A percentile compares a stretch with the other conserved stretches of the same genome.
Conservation (phyloP, 2,797 vertebrate genomes). For the Acanthornis magna region DNA sequence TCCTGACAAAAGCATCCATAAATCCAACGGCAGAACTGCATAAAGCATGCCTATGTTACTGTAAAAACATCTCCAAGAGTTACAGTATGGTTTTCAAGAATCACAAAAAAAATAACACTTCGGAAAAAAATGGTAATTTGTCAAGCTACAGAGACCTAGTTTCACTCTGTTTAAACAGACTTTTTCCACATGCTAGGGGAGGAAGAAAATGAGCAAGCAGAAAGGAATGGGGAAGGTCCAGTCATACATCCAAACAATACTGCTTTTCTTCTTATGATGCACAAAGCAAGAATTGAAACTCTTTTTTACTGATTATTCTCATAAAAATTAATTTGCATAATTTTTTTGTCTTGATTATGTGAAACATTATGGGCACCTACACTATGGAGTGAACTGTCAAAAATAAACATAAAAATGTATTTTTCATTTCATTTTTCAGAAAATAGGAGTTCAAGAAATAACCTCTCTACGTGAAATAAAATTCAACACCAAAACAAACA, state of each 20-base stretch:
- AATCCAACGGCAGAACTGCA: constrained; percentile 42
- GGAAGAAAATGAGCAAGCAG: constrained; percentile 68
- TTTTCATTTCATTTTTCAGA: neutral
- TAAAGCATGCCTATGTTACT: constrained; percentile 47
- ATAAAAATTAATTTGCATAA: constrained; percentile 29
- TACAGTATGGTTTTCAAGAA: constrained; percentile 65
- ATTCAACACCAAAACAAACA: neutral
- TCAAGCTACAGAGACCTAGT: constrained; percentile 56
- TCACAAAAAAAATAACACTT: constrained; percentile 54
- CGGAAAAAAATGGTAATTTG: constrained; percentile 69
- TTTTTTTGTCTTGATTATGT: neutral
- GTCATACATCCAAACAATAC: constrained; percentile 41
- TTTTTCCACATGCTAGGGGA: constrained; percentile 59
- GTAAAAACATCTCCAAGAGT: constrained; percentile 49
- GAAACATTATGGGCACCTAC: neutral
- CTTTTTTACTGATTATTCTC: neutral
- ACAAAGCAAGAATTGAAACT: constrained; percentile 57
- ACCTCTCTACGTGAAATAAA: neutral
- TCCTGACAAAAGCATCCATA: constrained; percentile 54
- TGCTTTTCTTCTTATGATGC: constrained; percentile 62
- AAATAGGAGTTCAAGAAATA: neutral
- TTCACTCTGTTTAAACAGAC: constrained; percentile 68
- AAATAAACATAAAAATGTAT: neutral
- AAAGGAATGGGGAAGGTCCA: constrained; percentile 71
- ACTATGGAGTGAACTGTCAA: neutral